These are phyloP conservation scores for Pterocles orientalis DNA, from an alignment of 2,113 vertebrate genomes.

Conservation along the genomic window DNA sequence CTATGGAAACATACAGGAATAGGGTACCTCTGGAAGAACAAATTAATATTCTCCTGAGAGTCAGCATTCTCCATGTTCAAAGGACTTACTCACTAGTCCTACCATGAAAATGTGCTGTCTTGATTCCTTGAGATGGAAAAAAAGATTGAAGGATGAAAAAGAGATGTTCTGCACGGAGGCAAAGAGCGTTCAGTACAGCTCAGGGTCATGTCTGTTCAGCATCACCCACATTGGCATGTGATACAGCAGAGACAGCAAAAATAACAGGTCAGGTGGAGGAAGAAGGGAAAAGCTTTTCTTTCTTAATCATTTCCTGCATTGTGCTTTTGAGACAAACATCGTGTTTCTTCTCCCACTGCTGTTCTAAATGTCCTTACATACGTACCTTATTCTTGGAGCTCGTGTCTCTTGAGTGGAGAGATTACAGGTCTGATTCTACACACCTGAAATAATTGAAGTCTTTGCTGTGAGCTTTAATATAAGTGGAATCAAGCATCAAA, in stretches of 20 bases:
- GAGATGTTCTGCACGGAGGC: not conserved
- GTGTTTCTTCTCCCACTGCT: not conserved
- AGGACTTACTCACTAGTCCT: not conserved
- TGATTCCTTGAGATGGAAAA: not conserved
- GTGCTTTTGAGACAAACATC: not conserved
- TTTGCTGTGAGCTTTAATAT: not conserved
- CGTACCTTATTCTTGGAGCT: not conserved
- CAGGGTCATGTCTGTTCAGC: not conserved
- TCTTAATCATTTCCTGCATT: not conserved
- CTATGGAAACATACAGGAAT: not conserved
- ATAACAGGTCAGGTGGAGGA: not conserved
- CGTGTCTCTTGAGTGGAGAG: not conserved
- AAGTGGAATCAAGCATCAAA: not conserved
- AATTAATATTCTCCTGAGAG: not conserved
- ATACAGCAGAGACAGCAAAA: not conserved
- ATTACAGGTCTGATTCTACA: not conserved
- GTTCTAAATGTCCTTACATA: not conserved
- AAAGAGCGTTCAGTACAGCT: not conserved
- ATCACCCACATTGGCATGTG: accelerated
- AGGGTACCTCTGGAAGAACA: not conserved
- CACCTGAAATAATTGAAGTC: not conserved
- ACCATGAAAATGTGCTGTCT: not conserved
- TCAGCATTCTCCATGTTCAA: not conserved
- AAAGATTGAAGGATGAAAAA: not conserved
- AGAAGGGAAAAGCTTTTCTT: not conserved